Conservation (phyloP, 2,888 invertebrate species). For the Melikaiella ostensackeni region DNA sequence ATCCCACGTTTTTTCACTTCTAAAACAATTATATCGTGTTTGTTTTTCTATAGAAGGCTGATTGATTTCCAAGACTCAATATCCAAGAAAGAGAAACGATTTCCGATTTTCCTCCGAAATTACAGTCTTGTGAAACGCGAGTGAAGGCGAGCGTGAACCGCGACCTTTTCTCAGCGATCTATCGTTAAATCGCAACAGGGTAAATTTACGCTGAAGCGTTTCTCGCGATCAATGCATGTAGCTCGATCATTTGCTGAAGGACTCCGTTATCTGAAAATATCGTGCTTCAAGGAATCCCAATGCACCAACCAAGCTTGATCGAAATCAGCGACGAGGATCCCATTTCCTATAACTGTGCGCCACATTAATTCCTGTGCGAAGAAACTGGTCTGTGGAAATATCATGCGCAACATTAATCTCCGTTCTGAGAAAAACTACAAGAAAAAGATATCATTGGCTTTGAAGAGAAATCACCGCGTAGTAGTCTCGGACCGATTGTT, state of each 20-base stretch:
- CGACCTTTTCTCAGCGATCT: slow-evolving; percentile 22
- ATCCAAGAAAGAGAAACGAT: slow-evolving; percentile 11
- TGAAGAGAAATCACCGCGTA: slow-evolving; percentile 50
- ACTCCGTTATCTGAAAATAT: slow-evolving; percentile 44
- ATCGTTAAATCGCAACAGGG: not conserved
- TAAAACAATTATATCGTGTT: not conserved
- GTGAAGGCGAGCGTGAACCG: slow-evolving; percentile 37
- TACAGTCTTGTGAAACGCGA: slow-evolving; percentile 19
- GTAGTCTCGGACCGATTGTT: slow-evolving; percentile 59
- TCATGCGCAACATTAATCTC: slow-evolving; percentile 55
- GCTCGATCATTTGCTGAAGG: not conserved
- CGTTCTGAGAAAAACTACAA: slow-evolving; percentile 53
- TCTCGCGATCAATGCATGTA: not conserved
- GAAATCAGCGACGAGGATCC: slow-evolving; percentile 24
- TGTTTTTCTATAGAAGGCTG: not conserved
- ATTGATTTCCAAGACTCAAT: not conserved
- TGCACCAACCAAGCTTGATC: slow-evolving; percentile 47
- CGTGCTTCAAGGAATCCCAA: slow-evolving; percentile 48
- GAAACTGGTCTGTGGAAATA: slow-evolving; percentile 52
- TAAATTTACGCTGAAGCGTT: slow-evolving; percentile 30
- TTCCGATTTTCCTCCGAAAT: slow-evolving; percentile 21
- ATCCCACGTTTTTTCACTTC: not conserved
- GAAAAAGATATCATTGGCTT: slow-evolving; percentile 51
- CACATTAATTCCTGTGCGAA: slow-evolving; percentile 59
- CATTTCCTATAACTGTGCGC: slow-evolving; percentile 51